Percentiles rank a stretch among this genome's conserved stretches.
phyloP scores from a whole-genome alignment of 2,888 invertebrate genomes.

The Cecidostiba fungosa region DNA sequence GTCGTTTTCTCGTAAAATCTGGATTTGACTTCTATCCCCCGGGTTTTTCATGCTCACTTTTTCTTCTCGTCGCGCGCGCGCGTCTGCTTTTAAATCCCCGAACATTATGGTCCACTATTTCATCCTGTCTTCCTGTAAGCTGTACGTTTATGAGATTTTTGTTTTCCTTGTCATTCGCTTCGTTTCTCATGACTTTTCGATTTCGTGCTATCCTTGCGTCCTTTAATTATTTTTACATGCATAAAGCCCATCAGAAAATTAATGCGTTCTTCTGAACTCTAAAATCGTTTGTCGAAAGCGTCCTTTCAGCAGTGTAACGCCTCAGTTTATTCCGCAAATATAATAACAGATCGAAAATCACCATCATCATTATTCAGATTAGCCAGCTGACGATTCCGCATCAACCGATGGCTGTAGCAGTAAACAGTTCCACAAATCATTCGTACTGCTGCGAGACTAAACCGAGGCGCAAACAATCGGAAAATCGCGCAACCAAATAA shows the following conservation, averaged over 20 bases:
- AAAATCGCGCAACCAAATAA: constrained; percentile 32
- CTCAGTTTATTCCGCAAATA: too few species aligned
- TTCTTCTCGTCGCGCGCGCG: constrained; percentile 62
- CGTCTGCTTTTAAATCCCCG: constrained; percentile 50
- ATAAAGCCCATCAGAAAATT: too few species aligned
- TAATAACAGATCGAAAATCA: neutral
- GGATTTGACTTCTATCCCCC: constrained; percentile 63
- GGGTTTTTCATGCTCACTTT: constrained; percentile 47
- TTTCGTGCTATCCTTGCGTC: neutral
- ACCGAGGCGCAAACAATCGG: constrained; percentile 3
- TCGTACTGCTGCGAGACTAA: neutral
- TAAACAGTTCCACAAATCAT: constrained; percentile 2
- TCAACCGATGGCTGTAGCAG: neutral
- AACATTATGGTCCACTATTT: constrained; percentile 36
- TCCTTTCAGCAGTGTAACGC: too few species aligned
- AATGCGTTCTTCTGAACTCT: too few species aligned
- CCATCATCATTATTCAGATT: constrained; percentile 10
- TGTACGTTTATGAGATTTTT: neutral
- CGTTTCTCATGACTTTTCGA: neutral
- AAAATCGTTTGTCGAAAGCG: neutral
- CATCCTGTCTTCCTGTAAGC: neutral
- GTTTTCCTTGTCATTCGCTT: neutral
- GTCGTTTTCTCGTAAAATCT: constrained; percentile 49
- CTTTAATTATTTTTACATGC: too few species aligned
- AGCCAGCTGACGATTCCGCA: constrained; percentile 2